Evolutionary conservation across 2,888 invertebrate species (phyloP).

Genomic region (Mimumesa dahlbomi): DNA sequence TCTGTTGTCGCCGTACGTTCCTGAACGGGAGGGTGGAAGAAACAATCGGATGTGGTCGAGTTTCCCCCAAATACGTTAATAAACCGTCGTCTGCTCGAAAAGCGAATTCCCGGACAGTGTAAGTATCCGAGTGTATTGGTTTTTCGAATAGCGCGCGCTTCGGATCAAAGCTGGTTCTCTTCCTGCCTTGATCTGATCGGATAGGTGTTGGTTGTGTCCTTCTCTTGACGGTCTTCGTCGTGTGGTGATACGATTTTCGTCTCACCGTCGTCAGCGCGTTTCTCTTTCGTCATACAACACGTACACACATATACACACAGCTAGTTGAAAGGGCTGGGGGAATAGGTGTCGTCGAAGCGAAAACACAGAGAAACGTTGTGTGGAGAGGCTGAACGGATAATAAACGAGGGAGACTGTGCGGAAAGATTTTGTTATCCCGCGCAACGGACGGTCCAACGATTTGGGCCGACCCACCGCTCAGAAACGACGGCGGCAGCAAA

Average conservation of each 20-base stretch:
- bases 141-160: constrained; percentile 63
- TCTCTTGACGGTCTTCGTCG: constrained; percentile 28
- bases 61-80: constrained; percentile 64
- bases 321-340: too few species aligned
- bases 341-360: too few species aligned
- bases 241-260: constrained; percentile 29
- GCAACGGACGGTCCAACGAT: constrained; percentile 76
- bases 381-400: constrained; percentile 43
- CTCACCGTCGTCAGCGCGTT: constrained; percentile 33
- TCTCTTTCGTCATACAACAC: constrained; percentile 31
- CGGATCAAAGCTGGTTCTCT: constrained; percentile 43
- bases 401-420: constrained; percentile 52
- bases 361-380: too few species aligned
- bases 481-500: constrained; percentile 75
- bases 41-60: constrained; percentile 39
- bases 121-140: constrained; percentile 45
- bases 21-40: constrained; percentile 69
- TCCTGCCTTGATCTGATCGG: constrained; percentile 33
- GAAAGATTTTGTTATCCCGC: constrained; percentile 63
- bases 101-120: constrained; percentile 38
- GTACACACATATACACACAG: too few species aligned
- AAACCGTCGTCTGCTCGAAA: constrained; percentile 68
- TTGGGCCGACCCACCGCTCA: constrained; percentile 78
- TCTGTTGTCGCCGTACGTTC: constrained; percentile 70
- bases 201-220: constrained; percentile 24